phyloP scores from a whole-genome alignment of 2,113 vertebrate genomes.

The Rhabdornis inornatus region DNA sequence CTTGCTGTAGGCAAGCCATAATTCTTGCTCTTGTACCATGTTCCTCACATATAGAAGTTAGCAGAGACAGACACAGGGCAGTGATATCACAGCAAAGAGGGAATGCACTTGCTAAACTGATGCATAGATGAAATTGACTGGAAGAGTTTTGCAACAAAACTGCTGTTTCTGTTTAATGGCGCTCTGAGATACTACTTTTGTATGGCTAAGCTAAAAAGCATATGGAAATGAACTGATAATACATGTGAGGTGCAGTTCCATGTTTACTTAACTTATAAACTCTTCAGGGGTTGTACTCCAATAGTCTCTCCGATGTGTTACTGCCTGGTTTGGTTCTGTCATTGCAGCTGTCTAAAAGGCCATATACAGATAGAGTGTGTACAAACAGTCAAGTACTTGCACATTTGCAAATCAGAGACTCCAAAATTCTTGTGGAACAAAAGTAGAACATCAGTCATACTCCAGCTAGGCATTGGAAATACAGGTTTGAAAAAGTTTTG shows the following conservation, averaged over 20 bases:
- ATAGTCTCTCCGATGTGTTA: background rate
- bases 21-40: background rate
- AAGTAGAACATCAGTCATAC: background rate
- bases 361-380: background rate
- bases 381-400: background rate
- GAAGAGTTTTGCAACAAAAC: background rate
- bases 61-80: background rate
- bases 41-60: background rate
- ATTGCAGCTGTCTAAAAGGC: background rate
- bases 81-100: background rate
- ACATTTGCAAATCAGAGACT: background rate
- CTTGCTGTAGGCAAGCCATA: background rate
- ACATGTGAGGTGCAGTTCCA: background rate
- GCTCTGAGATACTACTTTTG: background rate
- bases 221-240: background rate
- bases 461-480: background rate
- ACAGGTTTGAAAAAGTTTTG: background rate
- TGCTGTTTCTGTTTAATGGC: background rate
- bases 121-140: background rate
- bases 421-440: background rate
- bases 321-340: background rate
- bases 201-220: background rate
- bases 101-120: background rate
- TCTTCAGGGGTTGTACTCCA: background rate
- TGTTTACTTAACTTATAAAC: background rate